These are phyloP conservation scores for Grammomys surdaster DNA, from an alignment of 2,113 vertebrate genomes.

Conservation along the genomic window DNA sequence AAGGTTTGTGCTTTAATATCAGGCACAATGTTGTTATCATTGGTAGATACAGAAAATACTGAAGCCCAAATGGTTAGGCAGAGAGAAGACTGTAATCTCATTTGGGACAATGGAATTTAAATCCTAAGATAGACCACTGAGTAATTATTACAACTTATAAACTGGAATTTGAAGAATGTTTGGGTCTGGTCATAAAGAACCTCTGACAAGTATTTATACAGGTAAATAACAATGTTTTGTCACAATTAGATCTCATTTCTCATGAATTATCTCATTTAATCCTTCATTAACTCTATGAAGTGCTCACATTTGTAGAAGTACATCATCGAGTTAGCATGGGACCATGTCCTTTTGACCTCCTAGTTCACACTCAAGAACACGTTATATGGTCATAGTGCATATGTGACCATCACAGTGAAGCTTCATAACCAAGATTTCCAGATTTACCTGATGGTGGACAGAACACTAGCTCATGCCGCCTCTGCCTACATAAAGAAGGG, in stretches of 20 bases:
- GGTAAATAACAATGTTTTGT: background rate
- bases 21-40: background rate
- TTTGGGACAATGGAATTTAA: conserved; percentile 37
- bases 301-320: background rate
- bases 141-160: conserved; percentile 26
- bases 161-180: conserved; percentile 2
- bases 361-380: background rate
- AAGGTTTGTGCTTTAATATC: background rate
- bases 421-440: background rate
- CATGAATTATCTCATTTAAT: conserved; percentile 5
- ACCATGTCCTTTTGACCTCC: background rate
- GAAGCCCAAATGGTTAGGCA: background rate
- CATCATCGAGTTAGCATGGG: background rate
- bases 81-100: background rate
- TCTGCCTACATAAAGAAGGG: background rate
- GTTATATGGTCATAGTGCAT: background rate
- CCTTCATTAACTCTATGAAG: background rate
- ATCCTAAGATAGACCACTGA: conserved; percentile 16
- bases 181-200: background rate
- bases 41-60: background rate
- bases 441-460: background rate
- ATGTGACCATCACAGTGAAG: background rate
- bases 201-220: conserved; percentile 31
- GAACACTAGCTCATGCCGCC: background rate
- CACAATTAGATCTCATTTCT: conserved; percentile 5